A percentile compares a stretch with the other conserved stretches of the same genome.
Conservation (phyloP, 2,888 invertebrate genomes). For the Nephrotoma flavescens region DNA sequence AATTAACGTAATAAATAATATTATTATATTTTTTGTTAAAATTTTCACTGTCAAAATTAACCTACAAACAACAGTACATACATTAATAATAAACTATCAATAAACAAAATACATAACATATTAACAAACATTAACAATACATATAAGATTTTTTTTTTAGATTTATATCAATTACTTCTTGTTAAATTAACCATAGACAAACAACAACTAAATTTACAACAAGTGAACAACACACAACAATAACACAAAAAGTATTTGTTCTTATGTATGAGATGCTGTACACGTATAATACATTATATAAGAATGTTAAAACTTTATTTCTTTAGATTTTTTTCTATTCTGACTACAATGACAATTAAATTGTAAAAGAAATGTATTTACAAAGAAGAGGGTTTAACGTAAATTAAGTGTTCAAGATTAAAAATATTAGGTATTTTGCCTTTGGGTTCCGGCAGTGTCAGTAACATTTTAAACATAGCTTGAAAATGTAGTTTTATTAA, state of each 20-base stretch:
- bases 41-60: neutral
- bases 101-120: neutral
- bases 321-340: neutral
- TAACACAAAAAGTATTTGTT: neutral
- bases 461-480: too few species aligned
- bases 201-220: neutral
- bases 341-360: neutral
- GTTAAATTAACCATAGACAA: neutral
- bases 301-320: neutral
- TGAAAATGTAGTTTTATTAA: too few species aligned
- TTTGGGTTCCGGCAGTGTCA: too few species aligned
- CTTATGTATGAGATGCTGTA: neutral
- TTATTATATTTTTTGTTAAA: neutral
- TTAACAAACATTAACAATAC: neutral
- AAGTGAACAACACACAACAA: neutral
- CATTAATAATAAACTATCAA: neutral
- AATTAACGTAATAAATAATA: too few species aligned
- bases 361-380: neutral
- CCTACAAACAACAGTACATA: neutral
- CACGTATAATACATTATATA: neutral
- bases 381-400: too few species aligned
- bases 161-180: neutral
- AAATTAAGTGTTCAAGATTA: too few species aligned
- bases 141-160: neutral
- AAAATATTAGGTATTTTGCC: too few species aligned